phyloP scores from a whole-genome alignment of 2,797 vertebrate genomes.

The Anisognathus igniventris region DNA sequence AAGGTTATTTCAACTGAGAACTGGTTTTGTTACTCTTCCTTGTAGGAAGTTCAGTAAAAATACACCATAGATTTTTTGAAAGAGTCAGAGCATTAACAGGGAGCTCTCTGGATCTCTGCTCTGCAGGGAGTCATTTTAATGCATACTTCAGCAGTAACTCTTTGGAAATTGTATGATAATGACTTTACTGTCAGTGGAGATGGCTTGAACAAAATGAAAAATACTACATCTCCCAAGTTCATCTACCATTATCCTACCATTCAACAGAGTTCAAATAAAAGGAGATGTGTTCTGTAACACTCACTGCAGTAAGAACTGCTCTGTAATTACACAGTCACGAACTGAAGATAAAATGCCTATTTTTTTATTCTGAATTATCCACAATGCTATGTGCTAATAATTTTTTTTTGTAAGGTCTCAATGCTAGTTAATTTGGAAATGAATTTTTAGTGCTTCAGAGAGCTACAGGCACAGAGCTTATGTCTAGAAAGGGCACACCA shows the following conservation, averaged over 20 bases:
- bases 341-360: neutral
- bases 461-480: neutral
- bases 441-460: neutral
- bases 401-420: neutral
- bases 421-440: neutral
- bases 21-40: constrained; percentile 4
- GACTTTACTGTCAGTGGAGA: constrained; percentile 29
- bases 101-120: constrained; percentile 16
- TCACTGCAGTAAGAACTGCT: neutral
- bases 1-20: constrained; percentile 6
- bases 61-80: neutral
- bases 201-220: constrained; percentile 22
- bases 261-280: constrained; percentile 15
- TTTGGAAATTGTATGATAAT: constrained; percentile 21
- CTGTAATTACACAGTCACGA: neutral
- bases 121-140: constrained; percentile 48
- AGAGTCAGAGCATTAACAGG: neutral
- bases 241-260: constrained; percentile 15
- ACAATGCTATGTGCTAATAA: neutral
- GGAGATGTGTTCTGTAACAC: neutral
- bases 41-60: constrained; percentile 10
- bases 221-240: constrained; percentile 18
- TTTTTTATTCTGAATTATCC: neutral
- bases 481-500: neutral
- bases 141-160: constrained; percentile 36